A percentile compares a stretch with the other conserved stretches of the same genome.
Evolutionary conservation across 1,140 invertebrate species (phyloP).

Genomic region (Littorina saxatilis): DNA sequence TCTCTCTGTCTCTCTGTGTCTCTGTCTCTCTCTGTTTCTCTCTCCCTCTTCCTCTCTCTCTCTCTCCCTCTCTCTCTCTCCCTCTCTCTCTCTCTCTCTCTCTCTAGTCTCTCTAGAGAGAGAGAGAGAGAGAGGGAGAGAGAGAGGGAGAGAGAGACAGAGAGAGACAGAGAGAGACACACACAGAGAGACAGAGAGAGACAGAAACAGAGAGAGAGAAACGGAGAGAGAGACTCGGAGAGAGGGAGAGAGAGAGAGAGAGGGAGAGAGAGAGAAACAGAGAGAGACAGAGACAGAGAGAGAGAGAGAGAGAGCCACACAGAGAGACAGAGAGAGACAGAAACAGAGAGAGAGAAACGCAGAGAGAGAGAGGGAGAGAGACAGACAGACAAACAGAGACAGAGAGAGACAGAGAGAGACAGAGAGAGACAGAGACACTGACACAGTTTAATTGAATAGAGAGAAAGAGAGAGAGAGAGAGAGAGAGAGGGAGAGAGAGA

Average conservation of each 20-base stretch:
- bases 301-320: slow-evolving; percentile 2
- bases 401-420: background rate
- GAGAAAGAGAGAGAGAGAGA: slow-evolving; percentile 4
- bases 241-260: slow-evolving; percentile 7
- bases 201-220: slow-evolving; percentile 9
- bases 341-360: background rate
- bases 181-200: background rate
- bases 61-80: background rate
- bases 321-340: background rate
- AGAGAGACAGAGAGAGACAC: slow-evolving; percentile 6
- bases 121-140: background rate
- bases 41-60: slow-evolving; percentile 9
- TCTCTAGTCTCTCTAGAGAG: background rate
- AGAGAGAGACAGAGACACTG: too few relatives aligned
- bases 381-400: slow-evolving; percentile 18
- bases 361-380: background rate
- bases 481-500: background rate
- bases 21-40: background rate
- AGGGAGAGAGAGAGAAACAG: slow-evolving; percentile 6
- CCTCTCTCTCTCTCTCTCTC: slow-evolving; percentile 16
- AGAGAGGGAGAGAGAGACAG: slow-evolving; percentile 1
- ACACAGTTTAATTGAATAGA: background rate
- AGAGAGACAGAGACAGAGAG: slow-evolving; percentile 7
- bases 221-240: background rate
- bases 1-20: background rate